Evolutionary conservation across 2,888 invertebrate genomes (phyloP).

Genomic region (Sarcophaga caerulescens): DNA sequence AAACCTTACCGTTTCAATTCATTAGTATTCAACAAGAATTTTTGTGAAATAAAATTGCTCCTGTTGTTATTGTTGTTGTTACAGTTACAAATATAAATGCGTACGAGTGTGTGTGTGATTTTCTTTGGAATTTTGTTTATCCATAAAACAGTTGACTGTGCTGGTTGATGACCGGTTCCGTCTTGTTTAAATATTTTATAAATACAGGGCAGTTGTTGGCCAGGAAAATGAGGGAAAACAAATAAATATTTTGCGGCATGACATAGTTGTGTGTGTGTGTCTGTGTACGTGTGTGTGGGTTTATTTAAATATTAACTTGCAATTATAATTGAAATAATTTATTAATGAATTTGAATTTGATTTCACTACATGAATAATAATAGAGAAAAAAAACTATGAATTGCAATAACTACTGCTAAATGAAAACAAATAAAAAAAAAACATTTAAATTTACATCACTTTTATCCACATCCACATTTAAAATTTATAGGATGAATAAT

Average conservation of each 20-base stretch:
- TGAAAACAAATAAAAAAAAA: too few species aligned
- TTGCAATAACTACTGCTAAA: too few species aligned
- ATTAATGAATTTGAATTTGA: neutral
- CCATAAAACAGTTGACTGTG: neutral
- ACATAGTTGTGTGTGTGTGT: neutral
- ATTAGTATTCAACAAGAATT: too few species aligned
- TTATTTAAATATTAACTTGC: conserved; percentile 9
- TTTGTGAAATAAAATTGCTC: neutral
- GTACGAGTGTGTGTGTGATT: neutral
- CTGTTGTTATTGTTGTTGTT: neutral
- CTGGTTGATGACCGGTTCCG: neutral
- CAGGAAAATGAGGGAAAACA: neutral
- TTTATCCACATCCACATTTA: too few species aligned
- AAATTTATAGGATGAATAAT: too few species aligned
- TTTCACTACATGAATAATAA: neutral
- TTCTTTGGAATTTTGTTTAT: neutral
- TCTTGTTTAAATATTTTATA: conserved; percentile 42
- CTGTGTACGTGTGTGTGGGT: neutral
- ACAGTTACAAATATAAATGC: neutral
- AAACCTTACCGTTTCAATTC: too few species aligned
- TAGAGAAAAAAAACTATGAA: too few species aligned
- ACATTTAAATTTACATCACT: too few species aligned
- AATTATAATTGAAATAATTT: conserved; percentile 12
- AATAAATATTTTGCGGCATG: conserved; percentile 1
- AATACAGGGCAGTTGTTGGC: conserved; percentile 26